Evolutionary conservation across 2,113 vertebrate genomes (phyloP).

Genomic region (Seriola aureovittata): DNA sequence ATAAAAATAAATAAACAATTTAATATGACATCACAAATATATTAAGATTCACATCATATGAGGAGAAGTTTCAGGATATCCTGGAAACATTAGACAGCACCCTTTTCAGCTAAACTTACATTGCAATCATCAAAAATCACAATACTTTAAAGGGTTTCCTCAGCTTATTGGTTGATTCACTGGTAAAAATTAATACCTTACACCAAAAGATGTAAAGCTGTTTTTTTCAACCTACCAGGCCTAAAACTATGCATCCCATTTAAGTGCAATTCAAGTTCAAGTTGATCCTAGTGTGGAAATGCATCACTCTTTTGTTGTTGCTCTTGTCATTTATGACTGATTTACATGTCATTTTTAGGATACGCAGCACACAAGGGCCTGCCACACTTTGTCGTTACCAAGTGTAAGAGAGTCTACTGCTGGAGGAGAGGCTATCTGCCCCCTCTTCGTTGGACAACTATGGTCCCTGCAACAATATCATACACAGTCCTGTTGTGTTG

Average conservation of each 20-base stretch:
- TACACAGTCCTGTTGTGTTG: conserved; percentile 98
- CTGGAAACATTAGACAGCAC: not conserved
- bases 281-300: conserved; percentile 3
- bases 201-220: not conserved
- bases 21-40: not conserved
- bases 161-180: conserved; percentile 9
- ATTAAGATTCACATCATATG: not conserved
- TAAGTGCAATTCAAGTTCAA: conserved; percentile 19
- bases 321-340: not conserved
- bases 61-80: not conserved
- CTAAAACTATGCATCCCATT: not conserved
- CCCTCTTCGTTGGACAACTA: conserved; percentile 92
- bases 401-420: not conserved
- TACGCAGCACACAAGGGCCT: not conserved
- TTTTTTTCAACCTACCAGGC: not conserved
- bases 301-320: not conserved
- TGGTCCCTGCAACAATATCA: conserved; percentile 96
- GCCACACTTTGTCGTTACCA: not conserved
- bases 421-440: conserved; percentile 85
- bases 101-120: not conserved
- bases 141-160: conserved; percentile 46
- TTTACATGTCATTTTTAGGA: not conserved
- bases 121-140: not conserved
- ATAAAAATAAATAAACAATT: conserved; percentile 18
- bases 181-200: not conserved